Evolutionary conservation across 1,140 invertebrate species (phyloP), one percentile per base, ranked within the genome.

Genomic region (Lepidurus couesii): DNA sequence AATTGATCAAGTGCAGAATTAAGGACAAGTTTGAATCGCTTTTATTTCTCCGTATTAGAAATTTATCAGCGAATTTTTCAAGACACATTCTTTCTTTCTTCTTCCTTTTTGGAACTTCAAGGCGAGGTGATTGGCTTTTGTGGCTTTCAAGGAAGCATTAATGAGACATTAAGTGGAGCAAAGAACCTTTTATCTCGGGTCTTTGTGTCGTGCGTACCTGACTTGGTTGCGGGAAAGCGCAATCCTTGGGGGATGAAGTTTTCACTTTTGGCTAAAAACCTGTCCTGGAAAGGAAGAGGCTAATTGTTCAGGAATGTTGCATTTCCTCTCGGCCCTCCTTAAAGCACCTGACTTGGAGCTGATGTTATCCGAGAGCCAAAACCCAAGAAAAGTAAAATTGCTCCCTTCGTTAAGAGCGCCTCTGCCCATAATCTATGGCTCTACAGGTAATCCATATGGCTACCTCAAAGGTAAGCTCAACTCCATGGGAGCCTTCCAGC

Each of bases 191-290:
- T 65, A 65, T 65, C 53, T 65, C 53, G 6, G 5, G 53, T 21
- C 53, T 65, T 65, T 65, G 53, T 65, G 16, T 13, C 53, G 16
- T 7, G 53, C 13, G 21, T 65, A 65, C 53, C 53, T 65, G 53
- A 65, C 53, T 7, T n/a, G 21, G 53, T n/a, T n/a, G 53, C 6
- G 53, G 16, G 53, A 65, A 65, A 1, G 53, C 16, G 53, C 53
- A 16, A 65, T 9, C 53, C 3, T 9, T 9, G 21, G 45, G 45
- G 13, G 21, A 65, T 5, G 16, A n/a, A 7, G 16, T 65, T 21
- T 65, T 65, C 6, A 21, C 53, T 65, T 65, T 65, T 65, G 53
- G 53, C 53, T 21, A 65, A 65, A 65, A 65, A 65, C 53, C 53
- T 13, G 53, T 65, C 53, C 34, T 65, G 6, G 13, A 65, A 65